phyloP scores from a whole-genome alignment of 2,888 invertebrate species.

The Cepaea hortensis region DNA sequence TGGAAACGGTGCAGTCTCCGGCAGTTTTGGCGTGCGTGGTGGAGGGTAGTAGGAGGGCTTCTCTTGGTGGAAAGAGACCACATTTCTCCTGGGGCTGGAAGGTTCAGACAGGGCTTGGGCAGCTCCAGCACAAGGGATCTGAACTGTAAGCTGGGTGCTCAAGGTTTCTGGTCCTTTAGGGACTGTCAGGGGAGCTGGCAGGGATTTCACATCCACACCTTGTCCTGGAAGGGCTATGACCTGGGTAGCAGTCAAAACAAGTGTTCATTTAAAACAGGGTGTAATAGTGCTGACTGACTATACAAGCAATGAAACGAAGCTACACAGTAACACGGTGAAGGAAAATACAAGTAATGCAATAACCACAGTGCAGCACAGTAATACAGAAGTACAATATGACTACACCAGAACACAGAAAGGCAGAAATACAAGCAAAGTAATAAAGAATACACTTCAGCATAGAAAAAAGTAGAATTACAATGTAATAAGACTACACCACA shows the following conservation, averaged over 20 bases:
- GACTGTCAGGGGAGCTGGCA: slow-evolving; percentile 49
- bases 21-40: slow-evolving; percentile 38
- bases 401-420: too few relatives aligned
- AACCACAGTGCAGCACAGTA: too few relatives aligned
- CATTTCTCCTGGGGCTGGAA: slow-evolving; percentile 58
- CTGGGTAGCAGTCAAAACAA: slow-evolving; percentile 51
- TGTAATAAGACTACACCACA: too few relatives aligned
- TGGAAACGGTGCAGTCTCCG: slow-evolving; percentile 8
- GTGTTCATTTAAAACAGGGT: too few relatives aligned
- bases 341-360: too few relatives aligned
- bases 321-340: too few relatives aligned
- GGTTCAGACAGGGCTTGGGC: slow-evolving; percentile 59
- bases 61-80: slow-evolving; percentile 12
- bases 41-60: slow-evolving; percentile 6
- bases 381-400: too few relatives aligned
- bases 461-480: too few relatives aligned
- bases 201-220: slow-evolving; percentile 72
- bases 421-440: too few relatives aligned
- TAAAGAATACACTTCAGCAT: too few relatives aligned
- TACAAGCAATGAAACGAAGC: too few relatives aligned
- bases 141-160: slow-evolving; percentile 59
- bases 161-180: slow-evolving; percentile 39
- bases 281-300: too few relatives aligned
- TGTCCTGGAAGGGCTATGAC: slow-evolving; percentile 74
- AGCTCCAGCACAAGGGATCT: slow-evolving; percentile 57